Percentiles rank a stretch among this genome's conserved stretches.
phyloP scores from a whole-genome alignment of 2,888 invertebrate genomes.

The Cosmorhoe ocellata region DNA sequence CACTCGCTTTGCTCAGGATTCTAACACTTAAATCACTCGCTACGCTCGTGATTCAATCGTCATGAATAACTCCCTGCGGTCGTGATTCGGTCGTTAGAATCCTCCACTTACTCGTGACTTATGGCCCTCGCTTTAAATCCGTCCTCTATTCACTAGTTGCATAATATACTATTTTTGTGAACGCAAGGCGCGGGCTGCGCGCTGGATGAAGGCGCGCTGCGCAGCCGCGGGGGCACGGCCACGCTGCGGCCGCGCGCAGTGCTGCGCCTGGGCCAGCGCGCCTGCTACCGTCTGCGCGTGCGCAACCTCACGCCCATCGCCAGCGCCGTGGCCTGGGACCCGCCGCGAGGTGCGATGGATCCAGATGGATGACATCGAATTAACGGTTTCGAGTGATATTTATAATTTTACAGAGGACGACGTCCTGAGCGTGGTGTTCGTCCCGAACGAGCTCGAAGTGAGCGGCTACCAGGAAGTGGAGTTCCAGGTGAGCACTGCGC shows the following conservation, averaged over 20 bases:
- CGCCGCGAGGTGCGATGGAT: constrained; percentile 40
- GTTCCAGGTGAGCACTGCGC: constrained; percentile 43
- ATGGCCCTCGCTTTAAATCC: too few species aligned
- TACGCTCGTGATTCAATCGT: too few species aligned
- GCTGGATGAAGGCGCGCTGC: constrained; percentile 36
- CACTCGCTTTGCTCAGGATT: too few species aligned
- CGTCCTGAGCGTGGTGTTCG: constrained; percentile 48
- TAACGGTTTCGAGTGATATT: not conserved
- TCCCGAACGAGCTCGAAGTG: constrained; percentile 49
- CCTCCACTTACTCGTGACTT: too few species aligned
- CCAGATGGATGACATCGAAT: too few species aligned
- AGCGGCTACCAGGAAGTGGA: constrained; percentile 41
- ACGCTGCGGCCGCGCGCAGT: constrained; percentile 51
- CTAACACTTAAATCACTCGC: too few species aligned
- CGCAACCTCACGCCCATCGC: constrained; percentile 59
- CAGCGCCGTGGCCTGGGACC: constrained; percentile 54
- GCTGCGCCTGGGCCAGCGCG: constrained; percentile 39
- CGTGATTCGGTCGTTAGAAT: too few species aligned
- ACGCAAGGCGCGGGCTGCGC: constrained; percentile 39
- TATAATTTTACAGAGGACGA: constrained; percentile 46
- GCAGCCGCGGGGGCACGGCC: constrained; percentile 37
- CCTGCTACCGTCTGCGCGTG: constrained; percentile 51
- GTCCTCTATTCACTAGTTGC: too few species aligned
- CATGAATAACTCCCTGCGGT: too few species aligned
- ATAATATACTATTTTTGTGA: too few species aligned